Evolutionary conservation across 2,888 invertebrate genomes (phyloP), one percentile per base, ranked within the genome.

Genomic region (Harmothoe impar): DNA sequence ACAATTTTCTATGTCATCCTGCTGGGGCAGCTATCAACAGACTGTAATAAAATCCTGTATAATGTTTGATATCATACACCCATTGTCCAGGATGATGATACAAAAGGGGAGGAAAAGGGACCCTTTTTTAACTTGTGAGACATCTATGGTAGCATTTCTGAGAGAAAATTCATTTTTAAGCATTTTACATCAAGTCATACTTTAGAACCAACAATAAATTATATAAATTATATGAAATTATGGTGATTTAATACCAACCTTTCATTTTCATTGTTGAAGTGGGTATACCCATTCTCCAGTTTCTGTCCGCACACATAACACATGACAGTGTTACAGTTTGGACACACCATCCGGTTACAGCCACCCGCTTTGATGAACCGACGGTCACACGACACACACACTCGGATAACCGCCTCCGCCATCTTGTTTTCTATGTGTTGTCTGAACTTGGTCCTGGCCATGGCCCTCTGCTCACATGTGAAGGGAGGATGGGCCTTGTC

Each of bases 261-360:
- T 15, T 15, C 15, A 25, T 72, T 72, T 15, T 72, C 29, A 62
- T 20, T 62, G 31, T 23, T 29, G 72, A 29, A 72, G 31, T 72
- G 72, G 29, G 1, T 3, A 29, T 72, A 72, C 15, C 72, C 72
- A 7, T 12, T 72, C 1, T 25, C 31, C 29, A 72, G 72, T 29
- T 29, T 12, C 25, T 72, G n/a, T 0, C 72, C 72, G 25, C 72
- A 72, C 7, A 25, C 72, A 29, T 72, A 72, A 25, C 72, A 72
- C 29, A 72, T 29, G 25, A 25, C 25, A 15, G 29, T 25, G 72
- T 29, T 15, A 17, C 72, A 72, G 29, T 72, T 72, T 29, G 72
- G 72, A 29, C 72, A 72, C 29, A 29, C 25, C 72, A 72, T 72
- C 15, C 72, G 25, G 72, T 72, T 72, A 29, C 72, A 72, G 29